Base-by-base conservation (phyloP, 92 coral and sea anemone species). In the Isaurus tuberculatus region DNA sequence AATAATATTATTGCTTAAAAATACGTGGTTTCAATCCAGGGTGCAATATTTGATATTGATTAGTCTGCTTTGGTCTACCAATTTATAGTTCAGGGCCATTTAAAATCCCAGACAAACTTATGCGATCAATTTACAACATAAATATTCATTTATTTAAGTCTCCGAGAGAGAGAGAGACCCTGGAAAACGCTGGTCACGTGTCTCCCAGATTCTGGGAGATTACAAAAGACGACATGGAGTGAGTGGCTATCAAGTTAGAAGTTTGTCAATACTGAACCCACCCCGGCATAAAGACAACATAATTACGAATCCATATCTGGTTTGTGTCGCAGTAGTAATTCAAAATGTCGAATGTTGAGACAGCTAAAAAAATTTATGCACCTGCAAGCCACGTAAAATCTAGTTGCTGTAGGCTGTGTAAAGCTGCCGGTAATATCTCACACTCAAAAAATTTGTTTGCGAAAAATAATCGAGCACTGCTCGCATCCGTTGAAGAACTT, bases 201-300 rank as follows among this genome's bases (percentile, higher is more conserved):
- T 78, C 83, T 78, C 83, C 68, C 43, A 78, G 83, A 78, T 55
- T 78, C 83, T 78, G 70, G 83, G 83, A 77, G 82, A 77, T 77
- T 60, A 77, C 82, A 78, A 58, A 16, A 49, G 65, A 53, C n/a
- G 37, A 34, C 64, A 30, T 78, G 67, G 27, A 78, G 83, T 70
- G 42, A 78, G 65, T 70, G 83, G 83, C 23, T 37, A 13, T 26
- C 83, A 55, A 78, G 71, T 30, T 28, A 23, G 19, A 28, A 57
- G 64, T 78, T 78, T 78, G 70, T 55, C 83, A 20, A 55, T 78
- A 55, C 83, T 78, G 6, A 57, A 23, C 83, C 49, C 17, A 78
- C 46, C 53, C 30, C 51, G 67, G 83, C 67, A 67, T 2, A 63
- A 67, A 57, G 67, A 57, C 68, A 20, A 27, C 68, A 1, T 61